Conservation (phyloP, 2,888 invertebrate genomes). For the Leptinotarsa tumamoca region DNA sequence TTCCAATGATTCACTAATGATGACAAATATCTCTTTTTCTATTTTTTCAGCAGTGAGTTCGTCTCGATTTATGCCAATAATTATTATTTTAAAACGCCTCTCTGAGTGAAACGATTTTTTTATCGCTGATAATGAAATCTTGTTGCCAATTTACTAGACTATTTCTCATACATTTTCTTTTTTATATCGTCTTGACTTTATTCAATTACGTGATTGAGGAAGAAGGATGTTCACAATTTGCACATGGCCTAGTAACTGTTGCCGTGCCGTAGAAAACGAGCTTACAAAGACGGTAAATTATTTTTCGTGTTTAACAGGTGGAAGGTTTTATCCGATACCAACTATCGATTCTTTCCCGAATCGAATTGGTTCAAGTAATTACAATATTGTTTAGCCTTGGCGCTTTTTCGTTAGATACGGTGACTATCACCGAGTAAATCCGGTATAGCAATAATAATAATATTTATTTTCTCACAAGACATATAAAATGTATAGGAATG, state of each 20-base stretch:
- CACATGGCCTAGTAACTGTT: conserved; percentile 3
- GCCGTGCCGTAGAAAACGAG: not conserved
- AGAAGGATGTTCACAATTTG: conserved; percentile 24
- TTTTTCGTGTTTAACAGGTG: not conserved
- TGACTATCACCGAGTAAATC: not conserved
- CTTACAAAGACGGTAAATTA: not conserved
- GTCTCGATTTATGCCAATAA: too few species aligned
- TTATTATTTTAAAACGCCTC: too few species aligned
- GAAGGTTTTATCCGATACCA: conserved; percentile 10
- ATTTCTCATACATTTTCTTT: not conserved
- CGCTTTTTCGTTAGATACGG: not conserved
- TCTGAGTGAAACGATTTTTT: too few species aligned
- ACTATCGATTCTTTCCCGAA: conserved; percentile 8
- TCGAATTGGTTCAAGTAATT: not conserved
- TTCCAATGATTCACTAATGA: too few species aligned
- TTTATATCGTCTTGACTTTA: not conserved
- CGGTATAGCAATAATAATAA: too few species aligned
- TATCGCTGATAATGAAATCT: not conserved
- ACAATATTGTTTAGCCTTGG: not conserved
- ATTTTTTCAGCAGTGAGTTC: too few species aligned
- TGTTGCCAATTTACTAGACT: not conserved
- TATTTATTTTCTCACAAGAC: too few species aligned
- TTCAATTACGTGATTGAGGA: conserved; percentile 24
- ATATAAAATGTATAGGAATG: too few species aligned
- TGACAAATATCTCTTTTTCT: too few species aligned